These are phyloP conservation scores for Pelagia noctiluca DNA, from an alignment of 30 jellyfish, hydroid and myxozoan genomes.

Conservation along the genomic window DNA sequence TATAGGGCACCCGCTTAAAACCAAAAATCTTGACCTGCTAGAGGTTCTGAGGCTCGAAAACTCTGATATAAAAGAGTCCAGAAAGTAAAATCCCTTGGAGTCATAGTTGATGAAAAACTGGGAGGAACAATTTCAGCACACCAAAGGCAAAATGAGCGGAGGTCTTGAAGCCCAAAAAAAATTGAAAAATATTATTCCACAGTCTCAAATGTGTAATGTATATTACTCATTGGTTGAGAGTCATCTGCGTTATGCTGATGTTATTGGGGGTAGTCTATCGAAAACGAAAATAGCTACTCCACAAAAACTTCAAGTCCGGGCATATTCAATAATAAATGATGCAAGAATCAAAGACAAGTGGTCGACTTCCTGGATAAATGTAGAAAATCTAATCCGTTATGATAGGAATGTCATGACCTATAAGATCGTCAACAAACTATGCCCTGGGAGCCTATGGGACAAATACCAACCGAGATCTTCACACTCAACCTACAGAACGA, in stretches of 20 bases:
- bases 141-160: constrained; percentile 36
- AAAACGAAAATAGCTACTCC: constrained; percentile 1
- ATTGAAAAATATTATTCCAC: constrained; percentile 28
- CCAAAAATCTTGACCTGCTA: constrained; percentile 46
- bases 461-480: constrained; percentile 1
- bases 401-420: constrained; percentile 5
- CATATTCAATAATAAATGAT: neutral
- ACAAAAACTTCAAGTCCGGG: neutral
- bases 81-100: constrained; percentile 28
- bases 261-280: neutral
- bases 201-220: constrained; percentile 23
- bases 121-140: constrained; percentile 37
- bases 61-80: constrained; percentile 24
- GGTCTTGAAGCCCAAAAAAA: constrained; percentile 36
- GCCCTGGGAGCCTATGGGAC: constrained; percentile 7
- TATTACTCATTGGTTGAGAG: constrained; percentile 31
- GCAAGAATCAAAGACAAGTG: neutral
- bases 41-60: constrained; percentile 18
- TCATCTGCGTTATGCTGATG: constrained; percentile 34
- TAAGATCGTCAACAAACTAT: neutral
- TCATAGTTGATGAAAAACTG: constrained; percentile 34
- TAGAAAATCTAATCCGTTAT: neutral
- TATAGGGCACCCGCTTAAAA: constrained; percentile 38
- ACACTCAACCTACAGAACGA: constrained; percentile 4
- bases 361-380: constrained; percentile 1